Base-by-base conservation (phyloP, 2,113 vertebrate genomes). In the Oncorhynchus gorbuscha region DNA sequence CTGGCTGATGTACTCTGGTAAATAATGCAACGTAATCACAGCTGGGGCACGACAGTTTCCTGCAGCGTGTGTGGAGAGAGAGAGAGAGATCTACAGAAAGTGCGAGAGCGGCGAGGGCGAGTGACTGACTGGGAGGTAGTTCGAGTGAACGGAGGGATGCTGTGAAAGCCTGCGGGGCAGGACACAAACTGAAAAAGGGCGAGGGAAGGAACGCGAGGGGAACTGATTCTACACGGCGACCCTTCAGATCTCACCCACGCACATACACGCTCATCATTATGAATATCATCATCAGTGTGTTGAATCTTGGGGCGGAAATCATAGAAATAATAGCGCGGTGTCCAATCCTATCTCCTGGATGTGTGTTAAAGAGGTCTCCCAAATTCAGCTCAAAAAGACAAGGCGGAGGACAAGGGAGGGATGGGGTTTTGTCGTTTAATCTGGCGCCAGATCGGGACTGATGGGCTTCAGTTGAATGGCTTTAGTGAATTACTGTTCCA, bases 401-500 rank as follows among this genome's bases (percentile, higher is more conserved):
- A 81, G 77, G 74, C 80, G 71, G 76, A 64, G 75, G 85, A 86
- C 84, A 87, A 87, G 87, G 51, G 16, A 84, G 86, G 79, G 87
- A 89, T 88, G 85, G n/a, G 39, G 62, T 68, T 90, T 88, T 90
- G 67, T 75, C 67, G 6, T 88, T 83, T 93, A 91, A 93, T 92
- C 92, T 91, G 85, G 68, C 80, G 83, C 80, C 84, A 84, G 90
- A 93, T 93, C 90, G 68, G 85, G 82, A 87, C 85, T 90, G 90
- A 91, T 92, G 91, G 89, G 86, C 85, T 87, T 86, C 83, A 88
- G 89, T 85, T 90, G 90, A 89, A 89, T 88, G 89, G 87, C 89
- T 92, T 92, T 89, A 90, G 88, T 92, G 91, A 91, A 93, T 92
- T 88, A 90, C 88, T 92, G 89, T 91, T 89, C 84, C 85, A 90